phyloP scores from a whole-genome alignment of 2,888 invertebrate species.

The Cantharis lateralis region DNA sequence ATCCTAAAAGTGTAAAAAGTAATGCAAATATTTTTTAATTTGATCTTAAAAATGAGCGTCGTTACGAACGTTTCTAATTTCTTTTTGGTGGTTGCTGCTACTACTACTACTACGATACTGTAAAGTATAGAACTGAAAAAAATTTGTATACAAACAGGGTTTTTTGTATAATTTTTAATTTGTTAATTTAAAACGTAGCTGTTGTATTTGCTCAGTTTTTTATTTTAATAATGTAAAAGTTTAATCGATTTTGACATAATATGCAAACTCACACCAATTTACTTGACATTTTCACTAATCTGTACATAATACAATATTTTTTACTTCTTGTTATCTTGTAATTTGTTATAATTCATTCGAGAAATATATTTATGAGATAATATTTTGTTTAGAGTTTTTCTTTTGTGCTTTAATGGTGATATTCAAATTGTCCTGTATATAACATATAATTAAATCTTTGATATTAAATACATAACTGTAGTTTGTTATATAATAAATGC shows the following conservation, averaged over 20 bases:
- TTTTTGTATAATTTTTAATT: not conserved
- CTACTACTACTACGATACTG: not conserved
- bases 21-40: not conserved
- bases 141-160: not conserved
- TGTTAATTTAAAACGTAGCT: not conserved
- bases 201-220: not conserved
- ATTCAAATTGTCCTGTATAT: constrained; percentile 3
- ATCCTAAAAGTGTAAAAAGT: not conserved
- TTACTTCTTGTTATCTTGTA: constrained; percentile 42
- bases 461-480: constrained; percentile 11
- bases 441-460: constrained; percentile 4
- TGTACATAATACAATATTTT: constrained; percentile 43
- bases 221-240: not conserved
- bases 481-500: constrained; percentile 18
- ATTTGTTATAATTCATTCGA: constrained; percentile 43
- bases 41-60: not conserved
- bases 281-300: constrained; percentile 16
- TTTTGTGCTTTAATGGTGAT: not conserved
- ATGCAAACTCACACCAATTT: not conserved
- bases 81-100: not conserved
- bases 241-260: not conserved
- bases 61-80: not conserved
- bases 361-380: constrained; percentile 43
- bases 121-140: constrained; percentile 2
- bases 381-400: constrained; percentile 14